Evolutionary conservation across 2,888 invertebrate genomes (phyloP).

Genomic region (Pheosia gnoma): DNA sequence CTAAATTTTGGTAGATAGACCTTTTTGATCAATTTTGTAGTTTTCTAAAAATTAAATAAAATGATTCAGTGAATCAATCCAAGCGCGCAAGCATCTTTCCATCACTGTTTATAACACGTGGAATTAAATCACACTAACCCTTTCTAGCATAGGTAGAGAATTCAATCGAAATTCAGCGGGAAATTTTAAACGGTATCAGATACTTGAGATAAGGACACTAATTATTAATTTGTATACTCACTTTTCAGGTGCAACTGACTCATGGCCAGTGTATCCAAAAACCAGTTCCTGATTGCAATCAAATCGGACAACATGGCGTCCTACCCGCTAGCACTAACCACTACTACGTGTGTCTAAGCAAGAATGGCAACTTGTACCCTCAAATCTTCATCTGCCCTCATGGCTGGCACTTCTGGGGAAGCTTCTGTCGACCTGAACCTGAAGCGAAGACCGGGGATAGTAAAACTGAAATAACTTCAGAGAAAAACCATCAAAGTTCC

Average conservation of each 20-base stretch:
- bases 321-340: conserved; percentile 63
- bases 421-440: conserved; percentile 64
- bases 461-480: conserved; percentile 14
- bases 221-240: conserved; percentile 1
- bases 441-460: conserved; percentile 20
- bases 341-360: conserved; percentile 71
- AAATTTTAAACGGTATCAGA: no score
- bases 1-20: no score
- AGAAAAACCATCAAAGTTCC: conserved; percentile 13
- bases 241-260: conserved; percentile 57
- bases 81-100: no score
- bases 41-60: no score
- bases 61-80: no score
- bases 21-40: no score
- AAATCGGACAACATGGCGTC: conserved; percentile 63
- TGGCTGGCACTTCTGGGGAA: conserved; percentile 71
- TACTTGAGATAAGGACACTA: not conserved
- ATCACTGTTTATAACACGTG: no score
- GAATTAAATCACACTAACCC: no score
- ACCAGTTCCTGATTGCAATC: conserved; percentile 62
- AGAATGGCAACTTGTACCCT: conserved; percentile 54
- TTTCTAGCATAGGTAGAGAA: no score
- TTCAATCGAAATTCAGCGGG: no score
- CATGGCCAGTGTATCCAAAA: conserved; percentile 65
- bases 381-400: conserved; percentile 77